Conservation (phyloP, 1,140 invertebrate species). For the Daktulosphaira vitifoliae region DNA sequence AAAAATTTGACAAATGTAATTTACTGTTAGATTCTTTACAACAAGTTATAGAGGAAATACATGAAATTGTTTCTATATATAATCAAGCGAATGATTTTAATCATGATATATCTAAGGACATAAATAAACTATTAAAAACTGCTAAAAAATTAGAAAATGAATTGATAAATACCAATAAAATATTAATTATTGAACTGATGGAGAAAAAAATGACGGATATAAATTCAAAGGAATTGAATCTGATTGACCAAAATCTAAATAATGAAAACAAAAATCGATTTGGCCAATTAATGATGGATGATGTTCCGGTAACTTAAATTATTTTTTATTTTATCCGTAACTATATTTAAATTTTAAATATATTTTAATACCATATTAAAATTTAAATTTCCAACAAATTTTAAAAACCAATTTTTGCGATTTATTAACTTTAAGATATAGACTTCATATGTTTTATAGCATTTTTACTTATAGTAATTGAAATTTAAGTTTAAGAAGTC, state of each 20-base stretch:
- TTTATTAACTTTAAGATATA: too few relatives aligned
- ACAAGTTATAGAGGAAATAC: neutral
- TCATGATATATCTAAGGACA: neutral
- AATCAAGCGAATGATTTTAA: neutral
- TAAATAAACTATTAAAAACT: neutral
- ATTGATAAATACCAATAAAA: neutral
- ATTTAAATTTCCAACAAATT: too few relatives aligned
- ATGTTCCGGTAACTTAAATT: neutral
- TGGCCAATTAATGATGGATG: too few relatives aligned
- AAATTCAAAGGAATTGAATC: neutral
- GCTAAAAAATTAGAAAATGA: constrained; percentile 16
- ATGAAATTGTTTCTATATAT: neutral
- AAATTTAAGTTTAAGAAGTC: too few relatives aligned
- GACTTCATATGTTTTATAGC: too few relatives aligned
- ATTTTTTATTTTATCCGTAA: neutral
- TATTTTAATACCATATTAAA: too few relatives aligned
- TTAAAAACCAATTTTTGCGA: too few relatives aligned
- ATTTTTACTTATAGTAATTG: too few relatives aligned
- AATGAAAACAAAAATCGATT: constrained; percentile 14
- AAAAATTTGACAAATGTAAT: neutral
- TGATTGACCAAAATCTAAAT: neutral
- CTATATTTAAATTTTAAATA: neutral
- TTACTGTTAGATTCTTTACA: neutral
- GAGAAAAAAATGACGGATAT: neutral
- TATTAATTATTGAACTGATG: neutral